Conservation (phyloP, 1,140 invertebrate species). For the Dinoponera quadriceps region DNA sequence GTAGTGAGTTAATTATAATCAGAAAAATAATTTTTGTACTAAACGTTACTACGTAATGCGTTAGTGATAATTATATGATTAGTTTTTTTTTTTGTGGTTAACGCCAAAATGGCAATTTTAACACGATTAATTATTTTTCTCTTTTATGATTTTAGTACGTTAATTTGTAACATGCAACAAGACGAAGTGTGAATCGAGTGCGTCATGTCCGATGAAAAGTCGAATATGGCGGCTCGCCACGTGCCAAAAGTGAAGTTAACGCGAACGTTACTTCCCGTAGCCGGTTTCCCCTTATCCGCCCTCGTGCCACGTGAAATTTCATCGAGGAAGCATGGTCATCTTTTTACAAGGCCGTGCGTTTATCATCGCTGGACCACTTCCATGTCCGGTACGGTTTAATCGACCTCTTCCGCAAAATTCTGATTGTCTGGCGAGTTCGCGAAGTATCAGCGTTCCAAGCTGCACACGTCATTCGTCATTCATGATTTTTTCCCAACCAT, state of each 20-base stretch:
- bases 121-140: no score
- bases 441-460: conserved; percentile 41
- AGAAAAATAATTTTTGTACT: no score
- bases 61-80: no score
- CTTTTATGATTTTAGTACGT: no score
- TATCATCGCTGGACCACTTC: conserved; percentile 72
- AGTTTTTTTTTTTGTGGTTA: no score
- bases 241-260: not conserved
- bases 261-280: not conserved
- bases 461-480: conserved; percentile 48
- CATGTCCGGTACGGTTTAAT: conserved; percentile 63
- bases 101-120: no score
- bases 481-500: conserved; percentile 52
- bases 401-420: conserved; percentile 64
- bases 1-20: no score
- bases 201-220: no score
- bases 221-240: not conserved
- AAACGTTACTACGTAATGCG: no score
- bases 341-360: conserved; percentile 51
- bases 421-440: conserved; percentile 45
- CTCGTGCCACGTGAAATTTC: conserved; percentile 15
- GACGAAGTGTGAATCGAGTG: no score
- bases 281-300: not conserved
- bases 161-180: no score
- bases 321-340: conserved; percentile 14